Base-by-base conservation (phyloP, 1,140 invertebrate species). In the Berghia stephanieae region DNA sequence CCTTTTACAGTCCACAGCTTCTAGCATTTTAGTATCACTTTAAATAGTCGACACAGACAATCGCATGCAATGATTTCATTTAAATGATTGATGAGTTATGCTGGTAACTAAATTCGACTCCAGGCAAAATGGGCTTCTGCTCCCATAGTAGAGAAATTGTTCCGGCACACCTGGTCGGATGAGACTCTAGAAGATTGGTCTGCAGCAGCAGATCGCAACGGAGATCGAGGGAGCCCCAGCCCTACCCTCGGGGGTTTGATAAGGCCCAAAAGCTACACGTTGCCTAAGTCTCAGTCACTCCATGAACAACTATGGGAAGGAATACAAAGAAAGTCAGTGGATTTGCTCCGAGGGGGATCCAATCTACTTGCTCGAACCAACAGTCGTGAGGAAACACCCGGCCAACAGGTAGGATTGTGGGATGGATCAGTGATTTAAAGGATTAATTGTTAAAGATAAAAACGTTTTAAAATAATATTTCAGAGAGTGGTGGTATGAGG, bases 291-390 rank as follows among this genome's bases (percentile, higher is more conserved):
- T 34, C 82, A 80, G 75, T 82, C 82, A 31, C 79, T 83, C 36
- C 84, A 86, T 75, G 85, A 86, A 57, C 83, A 85, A 77, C 74
- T 87, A 55, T 87, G 86, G 86, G 86, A 86, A 79, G 86, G 86
- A 21, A 84, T 87, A 75, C 83, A 86, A 71, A 80, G 83, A 67
- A 86, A 86, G 80, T 87, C 86, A 2, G 83, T 85, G 77, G 86
- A 87, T 78, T 83, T 87, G 76, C 82, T 86, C 63, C 81, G 84
- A 36, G 86, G 86, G 38, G 84, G 84, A 34, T 84, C 84, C 78
- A 83, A 83, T 76, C 80, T 86, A 40, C 81, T 84, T 43, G 84
- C 85, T 66, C 82, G 85, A 42, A 83, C 82, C 77, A 69, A 81
- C 72, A 82, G 81, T 80, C 85, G 85, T 83, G 86, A 87, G 68